These are phyloP conservation scores for Synanthedon vespiformis DNA, from an alignment of 2,888 invertebrate species.

Conservation along the genomic window DNA sequence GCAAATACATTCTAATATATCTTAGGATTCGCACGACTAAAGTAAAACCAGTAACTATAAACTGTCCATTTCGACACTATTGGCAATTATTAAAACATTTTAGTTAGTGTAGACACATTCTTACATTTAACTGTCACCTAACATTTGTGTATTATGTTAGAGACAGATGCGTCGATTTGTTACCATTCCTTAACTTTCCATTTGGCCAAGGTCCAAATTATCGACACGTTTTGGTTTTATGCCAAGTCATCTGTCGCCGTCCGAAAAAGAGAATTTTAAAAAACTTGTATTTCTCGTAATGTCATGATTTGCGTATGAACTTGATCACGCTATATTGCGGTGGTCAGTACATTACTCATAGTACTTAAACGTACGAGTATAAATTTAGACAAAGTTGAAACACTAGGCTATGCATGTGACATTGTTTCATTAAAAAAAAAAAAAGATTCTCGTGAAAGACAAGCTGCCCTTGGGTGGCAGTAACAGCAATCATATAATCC, in stretches of 20 bases:
- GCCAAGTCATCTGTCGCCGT: conserved; percentile 46
- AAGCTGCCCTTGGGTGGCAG: too few species aligned
- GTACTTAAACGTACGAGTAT: too few species aligned
- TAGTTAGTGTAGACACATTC: background rate
- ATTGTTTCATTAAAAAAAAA: too few species aligned
- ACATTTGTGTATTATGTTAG: conserved; percentile 1
- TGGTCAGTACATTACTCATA: background rate
- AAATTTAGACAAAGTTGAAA: too few species aligned
- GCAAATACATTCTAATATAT: too few species aligned
- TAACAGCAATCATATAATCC: too few species aligned
- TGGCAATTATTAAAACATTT: background rate
- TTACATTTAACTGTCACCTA: too few species aligned
- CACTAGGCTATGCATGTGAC: too few species aligned
- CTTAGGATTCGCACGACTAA: too few species aligned
- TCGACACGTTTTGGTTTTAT: conserved; percentile 44
- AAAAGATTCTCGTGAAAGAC: too few species aligned
- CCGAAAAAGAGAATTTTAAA: conserved; percentile 25
- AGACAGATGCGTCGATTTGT: conserved; percentile 22
- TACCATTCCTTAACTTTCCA: conserved; percentile 46
- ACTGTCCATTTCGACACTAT: too few species aligned
- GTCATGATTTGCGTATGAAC: conserved; percentile 8
- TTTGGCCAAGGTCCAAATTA: conserved; percentile 50
- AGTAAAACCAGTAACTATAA: too few species aligned
- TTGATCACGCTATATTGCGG: background rate
- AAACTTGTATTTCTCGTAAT: conserved; percentile 7